Base-by-base conservation (phyloP, 92 coral and sea anemone species). In the Metridium senile region DNA sequence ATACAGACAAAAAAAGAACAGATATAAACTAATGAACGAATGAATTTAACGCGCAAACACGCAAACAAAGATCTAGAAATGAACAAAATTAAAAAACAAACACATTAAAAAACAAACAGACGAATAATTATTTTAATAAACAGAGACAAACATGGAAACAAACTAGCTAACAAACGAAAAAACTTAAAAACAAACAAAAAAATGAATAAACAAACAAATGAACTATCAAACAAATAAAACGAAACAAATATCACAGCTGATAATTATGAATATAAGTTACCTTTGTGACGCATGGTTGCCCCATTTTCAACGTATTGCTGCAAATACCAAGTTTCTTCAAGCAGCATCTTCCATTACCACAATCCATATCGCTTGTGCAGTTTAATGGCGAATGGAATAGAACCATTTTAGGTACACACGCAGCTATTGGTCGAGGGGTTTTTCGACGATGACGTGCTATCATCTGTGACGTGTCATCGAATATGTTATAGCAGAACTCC, bases 251-350 rank as follows among this genome's bases (percentile, higher is more conserved):
- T 13, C 49, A 39, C 49, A 39, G n/a, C n/a, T 39, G 49, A 39
- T 4, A 4, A 39, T 4, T 39, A 4, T 6, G 13, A 4, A 39
- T 39, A 39, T 4, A 17, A 1, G 43, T 43, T 70, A 88, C 93
- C 93, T 85, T 81, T 11, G 74, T 70, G 69, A 91, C 81, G 72
- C 97, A 91, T 62, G 87, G 72, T 33, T 88, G 84, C 52, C 93
- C 97, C 18, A 73, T 84, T 34, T 66, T 74, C 32, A 82, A 69
- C 34, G 78, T 82, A 26, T 70, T 77, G 61, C 69, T 81, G 62
- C 97, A 91, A 31, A 85, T 54, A 33, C 93, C 90, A 33, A 91
- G 74, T 28, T 82, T 84, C 63, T 53, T 84, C 71, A 91, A 61
- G 32, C 97, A 91, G 59, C 88, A 84, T 71, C 64, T 85, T 39